These are phyloP conservation scores for Neodiprion fabricii DNA, from an alignment of 1,140 invertebrate genomes.

Conservation along the genomic window DNA sequence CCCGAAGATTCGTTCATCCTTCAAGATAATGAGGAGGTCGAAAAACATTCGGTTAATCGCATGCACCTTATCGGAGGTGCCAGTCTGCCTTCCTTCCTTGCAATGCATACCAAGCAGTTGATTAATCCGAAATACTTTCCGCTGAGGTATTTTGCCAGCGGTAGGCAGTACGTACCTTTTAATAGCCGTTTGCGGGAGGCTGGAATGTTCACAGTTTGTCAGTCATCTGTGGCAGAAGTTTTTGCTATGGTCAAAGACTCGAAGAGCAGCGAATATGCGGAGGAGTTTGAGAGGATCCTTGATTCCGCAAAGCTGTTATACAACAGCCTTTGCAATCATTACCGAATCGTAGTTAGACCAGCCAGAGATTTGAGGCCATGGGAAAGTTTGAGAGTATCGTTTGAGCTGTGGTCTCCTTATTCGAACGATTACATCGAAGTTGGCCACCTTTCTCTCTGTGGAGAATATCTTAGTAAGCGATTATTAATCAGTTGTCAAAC, in stretches of 20 bases:
- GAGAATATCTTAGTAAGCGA: conserved; percentile 73
- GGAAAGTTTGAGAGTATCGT: conserved; percentile 68
- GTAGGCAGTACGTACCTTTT: conserved; percentile 68
- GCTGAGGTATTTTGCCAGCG: conserved; percentile 67
- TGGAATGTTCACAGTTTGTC: conserved; percentile 68
- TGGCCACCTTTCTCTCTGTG: conserved; percentile 68
- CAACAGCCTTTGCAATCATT: conserved; percentile 67
- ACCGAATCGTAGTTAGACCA: conserved; percentile 63
- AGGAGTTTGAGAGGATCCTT: conserved; percentile 59
- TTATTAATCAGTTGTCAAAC: conserved; percentile 67
- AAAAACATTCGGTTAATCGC: conserved; percentile 57
- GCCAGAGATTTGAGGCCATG: conserved; percentile 63
- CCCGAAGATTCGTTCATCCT: conserved; percentile 64
- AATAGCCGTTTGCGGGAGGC: conserved; percentile 36
- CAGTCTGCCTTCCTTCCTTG: conserved; percentile 69
- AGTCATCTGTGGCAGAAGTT: conserved; percentile 66
- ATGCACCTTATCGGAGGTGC: conserved; percentile 72
- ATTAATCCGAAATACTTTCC: conserved; percentile 65
- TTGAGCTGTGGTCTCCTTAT: conserved; percentile 72
- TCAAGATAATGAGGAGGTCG: conserved; percentile 57
- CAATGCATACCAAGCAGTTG: conserved; percentile 68
- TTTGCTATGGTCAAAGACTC: conserved; percentile 62
- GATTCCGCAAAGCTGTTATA: conserved; percentile 62
- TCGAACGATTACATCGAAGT: conserved; percentile 68
- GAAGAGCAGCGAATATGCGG: conserved; percentile 48